phyloP scores from a whole-genome alignment of 2,113 vertebrate genomes.

The Notechis scutatus region DNA sequence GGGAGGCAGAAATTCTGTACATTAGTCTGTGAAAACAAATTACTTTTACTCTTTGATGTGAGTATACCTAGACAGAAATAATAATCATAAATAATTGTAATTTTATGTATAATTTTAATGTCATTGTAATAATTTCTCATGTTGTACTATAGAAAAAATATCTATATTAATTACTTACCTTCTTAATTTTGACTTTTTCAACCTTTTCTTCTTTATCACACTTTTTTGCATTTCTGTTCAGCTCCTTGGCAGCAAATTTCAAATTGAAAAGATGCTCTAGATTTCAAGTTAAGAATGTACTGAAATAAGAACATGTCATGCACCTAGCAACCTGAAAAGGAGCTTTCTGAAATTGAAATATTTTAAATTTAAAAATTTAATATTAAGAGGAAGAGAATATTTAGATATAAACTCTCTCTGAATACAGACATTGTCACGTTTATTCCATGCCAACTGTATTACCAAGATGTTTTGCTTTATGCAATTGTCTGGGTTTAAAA shows the following conservation, averaged over 20 bases:
- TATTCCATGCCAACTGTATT: neutral
- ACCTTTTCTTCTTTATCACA: slow-evolving; percentile 92
- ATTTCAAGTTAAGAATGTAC: slow-evolving; percentile 59
- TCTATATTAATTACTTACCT: slow-evolving; percentile 67
- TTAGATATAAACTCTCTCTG: neutral
- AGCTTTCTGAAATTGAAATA: rapidly evolving
- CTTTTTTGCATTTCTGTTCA: slow-evolving; percentile 86
- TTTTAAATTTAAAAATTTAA: neutral
- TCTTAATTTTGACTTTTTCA: slow-evolving; percentile 92
- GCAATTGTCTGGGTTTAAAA: neutral
- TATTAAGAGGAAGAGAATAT: neutral
- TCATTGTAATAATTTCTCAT: neutral
- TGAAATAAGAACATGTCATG: neutral
- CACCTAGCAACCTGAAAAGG: rapidly evolving
- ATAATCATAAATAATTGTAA: neutral
- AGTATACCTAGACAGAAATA: neutral
- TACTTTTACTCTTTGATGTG: neutral
- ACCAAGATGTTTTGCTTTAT: neutral
- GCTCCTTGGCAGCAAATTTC: slow-evolving; percentile 91
- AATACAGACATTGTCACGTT: neutral
- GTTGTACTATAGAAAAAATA: neutral
- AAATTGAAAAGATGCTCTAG: slow-evolving; percentile 89
- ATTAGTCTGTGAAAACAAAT: neutral
- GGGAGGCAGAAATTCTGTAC: neutral
- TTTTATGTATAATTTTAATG: neutral